A percentile compares a stretch with the other conserved stretches of the same genome.
Conservation (phyloP, 1,140 invertebrate genomes). For the Eumaeus atala region DNA sequence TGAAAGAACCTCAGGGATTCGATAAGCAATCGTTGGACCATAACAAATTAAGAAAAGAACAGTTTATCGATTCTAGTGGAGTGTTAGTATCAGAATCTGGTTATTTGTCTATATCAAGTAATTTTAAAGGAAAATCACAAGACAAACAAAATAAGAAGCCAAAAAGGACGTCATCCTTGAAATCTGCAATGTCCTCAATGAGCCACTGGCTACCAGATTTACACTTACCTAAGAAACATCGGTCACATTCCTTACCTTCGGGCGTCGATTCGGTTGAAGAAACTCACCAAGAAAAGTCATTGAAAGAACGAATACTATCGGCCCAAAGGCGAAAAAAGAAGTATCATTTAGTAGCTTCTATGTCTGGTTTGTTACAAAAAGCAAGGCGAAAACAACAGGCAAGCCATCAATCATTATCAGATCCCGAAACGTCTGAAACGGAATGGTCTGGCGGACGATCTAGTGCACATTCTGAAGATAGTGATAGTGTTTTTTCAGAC, state of each 20-base stretch:
- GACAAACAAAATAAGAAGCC: slow-evolving; percentile 80
- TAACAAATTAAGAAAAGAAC: slow-evolving; percentile 50
- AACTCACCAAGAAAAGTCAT: slow-evolving; percentile 62
- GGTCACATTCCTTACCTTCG: slow-evolving; percentile 86
- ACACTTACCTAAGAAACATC: slow-evolving; percentile 83
- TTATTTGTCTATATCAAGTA: slow-evolving; percentile 84
- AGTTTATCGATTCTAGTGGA: slow-evolving; percentile 73
- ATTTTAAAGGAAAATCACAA: slow-evolving; percentile 76
- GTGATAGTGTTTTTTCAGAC: slow-evolving; percentile 81
- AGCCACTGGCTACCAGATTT: slow-evolving; percentile 88
- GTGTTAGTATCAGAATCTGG: slow-evolving; percentile 87
- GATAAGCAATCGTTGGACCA: slow-evolving; percentile 58
- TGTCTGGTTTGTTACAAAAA: slow-evolving; percentile 87
- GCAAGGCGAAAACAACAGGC: slow-evolving; percentile 79
- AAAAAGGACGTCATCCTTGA: slow-evolving; percentile 82
- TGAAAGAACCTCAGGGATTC: slow-evolving; percentile 67
- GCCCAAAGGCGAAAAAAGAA: slow-evolving; percentile 82
- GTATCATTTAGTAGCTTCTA: slow-evolving; percentile 84
- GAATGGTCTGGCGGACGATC: slow-evolving; percentile 82
- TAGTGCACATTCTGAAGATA: slow-evolving; percentile 81
- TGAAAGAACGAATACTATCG: slow-evolving; percentile 64
- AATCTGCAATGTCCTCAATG: slow-evolving; percentile 87
- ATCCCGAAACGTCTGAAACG: slow-evolving; percentile 85
- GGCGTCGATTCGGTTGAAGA: slow-evolving; percentile 77
- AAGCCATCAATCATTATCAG: slow-evolving; percentile 79